phyloP scores from a whole-genome alignment of 2,888 invertebrate species.

The Drosophila lacicola region DNA sequence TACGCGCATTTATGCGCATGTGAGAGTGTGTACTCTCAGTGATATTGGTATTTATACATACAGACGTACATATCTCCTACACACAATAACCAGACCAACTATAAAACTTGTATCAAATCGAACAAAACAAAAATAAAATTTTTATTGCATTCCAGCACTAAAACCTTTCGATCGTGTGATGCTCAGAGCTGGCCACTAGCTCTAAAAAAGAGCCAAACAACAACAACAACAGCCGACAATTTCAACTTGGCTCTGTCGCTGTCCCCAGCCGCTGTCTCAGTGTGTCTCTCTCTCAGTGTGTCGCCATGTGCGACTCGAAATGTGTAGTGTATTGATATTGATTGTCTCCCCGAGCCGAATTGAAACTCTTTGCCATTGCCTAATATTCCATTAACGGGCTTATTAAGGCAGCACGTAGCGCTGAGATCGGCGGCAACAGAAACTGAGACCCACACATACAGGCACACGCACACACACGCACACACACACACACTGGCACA shows the following conservation, averaged over 20 bases:
- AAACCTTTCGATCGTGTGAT: constrained; percentile 76
- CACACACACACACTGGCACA: constrained; percentile 6
- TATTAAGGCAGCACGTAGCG: constrained; percentile 77
- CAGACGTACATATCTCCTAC: constrained; percentile 63
- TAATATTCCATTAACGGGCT: constrained; percentile 81
- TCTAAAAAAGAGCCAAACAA: constrained; percentile 33
- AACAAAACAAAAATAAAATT: constrained; percentile 77
- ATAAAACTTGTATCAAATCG: constrained; percentile 81
- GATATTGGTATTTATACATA: constrained; percentile 21
- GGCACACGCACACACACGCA: constrained; percentile 10
- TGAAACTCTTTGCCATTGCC: constrained; percentile 75
- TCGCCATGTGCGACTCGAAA: constrained; percentile 63
- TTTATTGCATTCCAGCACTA: constrained; percentile 81
- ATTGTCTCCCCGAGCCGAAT: constrained; percentile 55
- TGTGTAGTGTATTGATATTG: constrained; percentile 60
- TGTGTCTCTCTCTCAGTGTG: constrained; percentile 43
- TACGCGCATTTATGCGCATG: constrained; percentile 14
- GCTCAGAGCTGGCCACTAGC: constrained; percentile 56
- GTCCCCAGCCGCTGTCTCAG: constrained; percentile 18
- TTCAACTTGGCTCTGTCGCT: constrained; percentile 29
- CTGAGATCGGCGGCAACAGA: constrained; percentile 39
- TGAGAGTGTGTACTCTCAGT: constrained; percentile 28
- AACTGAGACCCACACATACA: constrained; percentile 58
- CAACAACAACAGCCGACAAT: constrained; percentile 31
- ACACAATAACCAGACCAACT: constrained; percentile 77